A percentile compares a stretch with the other conserved stretches of the same genome.
These are phyloP conservation scores for Rotaria macrura DNA, from an alignment of 2,888 invertebrate genomes.

Conservation along the genomic window DNA sequence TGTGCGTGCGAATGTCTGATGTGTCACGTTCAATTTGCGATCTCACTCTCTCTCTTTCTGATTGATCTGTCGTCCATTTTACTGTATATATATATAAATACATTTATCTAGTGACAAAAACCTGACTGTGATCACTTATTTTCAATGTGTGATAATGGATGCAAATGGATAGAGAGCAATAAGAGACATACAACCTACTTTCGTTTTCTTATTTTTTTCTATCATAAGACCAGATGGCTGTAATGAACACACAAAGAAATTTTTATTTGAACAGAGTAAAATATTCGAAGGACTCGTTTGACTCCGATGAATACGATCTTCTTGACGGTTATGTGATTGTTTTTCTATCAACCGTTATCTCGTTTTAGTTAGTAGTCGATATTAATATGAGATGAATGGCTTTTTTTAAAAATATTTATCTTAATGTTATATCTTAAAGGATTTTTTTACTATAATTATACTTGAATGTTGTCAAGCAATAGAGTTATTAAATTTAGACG, in stretches of 20 bases:
- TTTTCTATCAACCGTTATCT: too few relatives aligned
- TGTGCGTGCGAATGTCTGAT: conserved; percentile 6
- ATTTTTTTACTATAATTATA: background rate
- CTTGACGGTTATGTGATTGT: too few relatives aligned
- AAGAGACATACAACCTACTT: background rate
- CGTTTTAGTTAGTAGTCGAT: too few relatives aligned
- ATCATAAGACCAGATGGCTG: background rate
- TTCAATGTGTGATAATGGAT: conserved; percentile 6
- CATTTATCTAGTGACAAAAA: conserved; percentile 1
- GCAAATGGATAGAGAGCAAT: background rate
- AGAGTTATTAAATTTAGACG: background rate
- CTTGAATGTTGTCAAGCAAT: background rate
- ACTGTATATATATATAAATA: background rate
- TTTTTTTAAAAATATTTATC: background rate
- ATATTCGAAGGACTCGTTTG: too few relatives aligned
- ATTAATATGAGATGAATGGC: too few relatives aligned
- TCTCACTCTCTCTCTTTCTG: background rate
- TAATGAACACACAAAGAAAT: background rate
- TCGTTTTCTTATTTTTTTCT: too few relatives aligned
- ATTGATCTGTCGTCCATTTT: background rate
- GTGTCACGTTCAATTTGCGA: conserved; percentile 6
- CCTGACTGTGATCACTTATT: conserved; percentile 1
- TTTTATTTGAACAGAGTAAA: background rate
- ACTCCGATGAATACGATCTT: too few relatives aligned
- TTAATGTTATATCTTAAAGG: background rate